Evolutionary conservation across 2,888 invertebrate genomes (phyloP), one percentile per base, ranked within the genome.

Genomic region (Cephus runcator): DNA sequence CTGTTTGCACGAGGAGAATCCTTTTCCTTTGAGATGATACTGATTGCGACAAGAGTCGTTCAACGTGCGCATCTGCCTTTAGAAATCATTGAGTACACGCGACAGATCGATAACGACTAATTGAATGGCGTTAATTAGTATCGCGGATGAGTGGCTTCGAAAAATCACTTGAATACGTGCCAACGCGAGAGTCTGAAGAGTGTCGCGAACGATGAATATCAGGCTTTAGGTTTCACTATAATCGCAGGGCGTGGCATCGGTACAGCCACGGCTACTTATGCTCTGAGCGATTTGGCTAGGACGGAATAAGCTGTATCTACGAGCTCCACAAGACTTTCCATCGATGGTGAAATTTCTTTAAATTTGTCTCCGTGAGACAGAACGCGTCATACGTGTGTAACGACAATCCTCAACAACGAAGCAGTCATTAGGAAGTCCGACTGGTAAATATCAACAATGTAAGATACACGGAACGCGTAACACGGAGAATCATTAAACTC

Each of bases 211-310:
- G 33, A 71, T 33, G 33, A 71, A 34, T 6, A 33, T 34, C 33
- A 15, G 34, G 15, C 31, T 71, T 71, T 34, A 34, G 71, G 34
- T 71, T 71, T 71, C 71, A 15, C 71, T 33, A 34, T 71, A 71
- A 71, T 71, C 71, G 71, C 33, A 71, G 71, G 71, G 71, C 71
- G 71, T 71, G 71, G 71, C 71, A 9, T 33, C 71, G 9, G 35
- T 35, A 31, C 23, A 23, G 56, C 56, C 23, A 9, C 35, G 35
- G 56, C 23, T 56, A 56, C 56, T 56, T 56, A 71, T 9, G 34
- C 31, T 12, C 71, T 34, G 23, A 56, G 71, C 71, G 31, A 34
- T 71, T 71, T 71, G 71, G 33, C 31, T 71, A 71, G 23, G 56
- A 56, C 23, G 56, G 9, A 56, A 56, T 56, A 56, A 56, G 56